A percentile compares a stretch with the other conserved stretches of the same genome.
These are phyloP conservation scores for Lateolabrax maculatus DNA, from an alignment of 2,797 vertebrate species.

Conservation along the genomic window DNA sequence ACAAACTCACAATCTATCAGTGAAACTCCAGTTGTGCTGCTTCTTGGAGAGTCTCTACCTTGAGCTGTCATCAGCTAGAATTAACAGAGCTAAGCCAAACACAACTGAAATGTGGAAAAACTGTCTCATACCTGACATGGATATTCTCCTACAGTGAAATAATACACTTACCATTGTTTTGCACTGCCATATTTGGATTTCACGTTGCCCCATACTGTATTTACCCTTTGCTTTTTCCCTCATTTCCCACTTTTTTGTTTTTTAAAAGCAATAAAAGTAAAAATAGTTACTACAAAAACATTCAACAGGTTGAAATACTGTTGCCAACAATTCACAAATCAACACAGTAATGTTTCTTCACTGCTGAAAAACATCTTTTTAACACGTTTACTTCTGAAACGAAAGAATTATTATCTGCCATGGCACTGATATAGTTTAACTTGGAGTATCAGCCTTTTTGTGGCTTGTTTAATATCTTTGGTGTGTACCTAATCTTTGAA, in stretches of 20 bases:
- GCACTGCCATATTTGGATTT: slow-evolving; percentile 6
- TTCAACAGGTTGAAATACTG: slow-evolving; percentile 18
- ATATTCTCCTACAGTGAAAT: slow-evolving; percentile 26
- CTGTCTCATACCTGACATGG: slow-evolving; percentile 34
- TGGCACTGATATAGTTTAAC: slow-evolving; percentile 32
- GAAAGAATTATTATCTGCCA: slow-evolving; percentile 23
- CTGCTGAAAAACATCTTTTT: slow-evolving; percentile 15
- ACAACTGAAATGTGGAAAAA: slow-evolving; percentile 55
- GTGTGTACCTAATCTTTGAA: slow-evolving; percentile 3
- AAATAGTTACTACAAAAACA: slow-evolving; percentile 2
- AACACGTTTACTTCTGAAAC: slow-evolving; percentile 1
- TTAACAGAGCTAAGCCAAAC: slow-evolving; percentile 49
- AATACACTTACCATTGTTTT: slow-evolving; percentile 7
- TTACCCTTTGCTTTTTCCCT: background rate
- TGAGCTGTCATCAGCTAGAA: slow-evolving; percentile 58
- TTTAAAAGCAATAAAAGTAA: slow-evolving; percentile 7
- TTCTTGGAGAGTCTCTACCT: slow-evolving; percentile 37
- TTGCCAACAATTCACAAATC: slow-evolving; percentile 25
- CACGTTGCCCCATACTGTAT: slow-evolving; percentile 1
- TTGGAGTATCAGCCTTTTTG: slow-evolving; percentile 4
- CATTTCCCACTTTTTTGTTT: background rate
- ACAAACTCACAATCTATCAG: slow-evolving; percentile 44
- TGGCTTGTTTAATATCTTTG: slow-evolving; percentile 20
- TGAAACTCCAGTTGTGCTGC: slow-evolving; percentile 39
- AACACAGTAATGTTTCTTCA: slow-evolving; percentile 8